phyloP scores from a whole-genome alignment of 2,888 invertebrate species.

The Drosophila algonquin region DNA sequence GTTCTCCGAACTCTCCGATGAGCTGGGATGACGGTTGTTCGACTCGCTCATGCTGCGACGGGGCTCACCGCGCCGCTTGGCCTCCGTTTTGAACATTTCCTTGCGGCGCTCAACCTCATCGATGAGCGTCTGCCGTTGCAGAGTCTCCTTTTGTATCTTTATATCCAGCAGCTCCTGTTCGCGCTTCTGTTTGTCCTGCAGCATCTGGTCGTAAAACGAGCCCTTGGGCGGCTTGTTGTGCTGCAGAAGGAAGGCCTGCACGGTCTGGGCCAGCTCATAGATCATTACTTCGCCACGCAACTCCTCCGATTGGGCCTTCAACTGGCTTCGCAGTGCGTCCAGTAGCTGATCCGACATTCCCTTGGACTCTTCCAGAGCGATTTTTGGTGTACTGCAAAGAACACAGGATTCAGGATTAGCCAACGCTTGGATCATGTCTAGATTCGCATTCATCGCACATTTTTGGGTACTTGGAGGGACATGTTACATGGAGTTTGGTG shows the following conservation, averaged over 20 bases:
- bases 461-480: slow-evolving; percentile 91
- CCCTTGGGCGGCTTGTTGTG: slow-evolving; percentile 92
- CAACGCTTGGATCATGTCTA: neutral
- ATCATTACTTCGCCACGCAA: slow-evolving; percentile 93
- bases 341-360: slow-evolving; percentile 91
- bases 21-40: slow-evolving; percentile 84
- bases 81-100: slow-evolving; percentile 90
- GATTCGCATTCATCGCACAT: slow-evolving; percentile 86
- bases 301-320: slow-evolving; percentile 86
- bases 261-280: slow-evolving; percentile 91
- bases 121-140: slow-evolving; percentile 88
- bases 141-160: slow-evolving; percentile 87
- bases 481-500: slow-evolving; percentile 90
- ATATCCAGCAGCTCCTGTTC: slow-evolving; percentile 87
- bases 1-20: slow-evolving; percentile 86
- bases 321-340: slow-evolving; percentile 86
- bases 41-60: slow-evolving; percentile 85
- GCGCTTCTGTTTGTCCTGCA: slow-evolving; percentile 88
- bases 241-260: slow-evolving; percentile 90
- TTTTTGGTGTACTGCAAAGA: slow-evolving; percentile 87
- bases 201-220: slow-evolving; percentile 97
- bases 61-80: slow-evolving; percentile 85
- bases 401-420: neutral
- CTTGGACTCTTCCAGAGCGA: slow-evolving; percentile 89
- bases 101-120: slow-evolving; percentile 91